Percentiles rank a stretch among this genome's conserved stretches.
Evolutionary conservation across 2,888 invertebrate genomes (phyloP).

Genomic region (Trichogramma evanescens): DNA sequence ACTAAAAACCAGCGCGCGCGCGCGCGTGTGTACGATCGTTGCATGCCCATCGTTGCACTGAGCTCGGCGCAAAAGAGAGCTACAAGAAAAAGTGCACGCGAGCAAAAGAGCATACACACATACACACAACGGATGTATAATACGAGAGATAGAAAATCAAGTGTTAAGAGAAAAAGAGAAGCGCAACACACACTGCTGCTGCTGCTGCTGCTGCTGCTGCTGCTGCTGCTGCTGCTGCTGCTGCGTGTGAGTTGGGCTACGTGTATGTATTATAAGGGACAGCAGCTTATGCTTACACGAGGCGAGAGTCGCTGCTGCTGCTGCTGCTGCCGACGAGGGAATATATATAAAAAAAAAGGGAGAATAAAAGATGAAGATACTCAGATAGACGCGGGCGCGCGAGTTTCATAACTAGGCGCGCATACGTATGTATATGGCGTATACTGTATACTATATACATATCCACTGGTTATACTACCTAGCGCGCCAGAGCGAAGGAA

Average conservation of each 20-base stretch:
- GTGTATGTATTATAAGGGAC: too few species aligned
- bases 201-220: too few species aligned
- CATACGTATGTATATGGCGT: not conserved
- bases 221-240: too few species aligned
- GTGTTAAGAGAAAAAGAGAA: not conserved
- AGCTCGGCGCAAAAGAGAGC: too few species aligned
- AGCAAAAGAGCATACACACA: not conserved
- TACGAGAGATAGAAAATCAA: not conserved
- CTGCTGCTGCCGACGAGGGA: not conserved
- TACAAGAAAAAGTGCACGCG: not conserved
- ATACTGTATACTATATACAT: too few species aligned
- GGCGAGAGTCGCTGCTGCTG: not conserved
- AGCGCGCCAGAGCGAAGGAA: not conserved
- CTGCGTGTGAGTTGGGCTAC: too few species aligned
- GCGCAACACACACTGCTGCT: too few species aligned
- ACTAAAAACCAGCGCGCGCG: not conserved
- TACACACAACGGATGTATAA: not conserved
- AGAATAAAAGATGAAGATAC: conserved; percentile 4
- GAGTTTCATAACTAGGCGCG: too few species aligned
- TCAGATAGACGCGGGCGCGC: not conserved
- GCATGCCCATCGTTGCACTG: too few species aligned
- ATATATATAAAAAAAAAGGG: not conserved
- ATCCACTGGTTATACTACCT: too few species aligned
- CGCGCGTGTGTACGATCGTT: too few species aligned
- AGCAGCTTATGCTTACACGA: not conserved